A percentile compares a stretch with the other conserved stretches of the same genome.
Evolutionary conservation across 1,140 invertebrate genomes (phyloP).

Genomic region (Drosophila ohnishii): DNA sequence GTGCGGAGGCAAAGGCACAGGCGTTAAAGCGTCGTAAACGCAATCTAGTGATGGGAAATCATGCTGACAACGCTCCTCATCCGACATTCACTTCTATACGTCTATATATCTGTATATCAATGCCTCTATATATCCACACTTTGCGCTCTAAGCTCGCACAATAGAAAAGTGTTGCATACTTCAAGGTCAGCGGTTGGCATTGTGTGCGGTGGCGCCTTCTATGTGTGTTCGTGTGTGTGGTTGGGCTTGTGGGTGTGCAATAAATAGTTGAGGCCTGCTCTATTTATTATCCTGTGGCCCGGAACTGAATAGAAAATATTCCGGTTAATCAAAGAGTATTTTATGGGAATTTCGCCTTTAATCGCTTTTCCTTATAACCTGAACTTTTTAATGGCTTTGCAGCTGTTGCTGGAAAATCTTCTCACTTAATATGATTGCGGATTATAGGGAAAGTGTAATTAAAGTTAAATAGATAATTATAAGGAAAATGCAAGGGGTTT

Average conservation of each 20-base stretch:
- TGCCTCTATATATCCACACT: constrained; percentile 8
- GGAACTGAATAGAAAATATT: constrained; percentile 34
- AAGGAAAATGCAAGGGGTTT: not conserved
- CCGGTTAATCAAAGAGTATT: constrained; percentile 9
- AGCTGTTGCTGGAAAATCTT: constrained; percentile 3
- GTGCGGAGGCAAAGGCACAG: constrained; percentile 41
- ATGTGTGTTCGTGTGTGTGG: not conserved
- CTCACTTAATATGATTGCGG: not conserved
- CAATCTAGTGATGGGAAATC: constrained; percentile 52
- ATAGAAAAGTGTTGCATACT: constrained; percentile 74
- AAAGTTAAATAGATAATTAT: not conserved
- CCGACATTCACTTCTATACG: constrained; percentile 9
- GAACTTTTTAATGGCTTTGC: constrained; percentile 1
- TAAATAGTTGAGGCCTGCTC: constrained; percentile 36
- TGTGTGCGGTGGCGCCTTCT: not conserved
- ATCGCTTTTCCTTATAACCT: not conserved
- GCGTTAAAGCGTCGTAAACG: constrained; percentile 66
- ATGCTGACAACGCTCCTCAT: constrained; percentile 59
- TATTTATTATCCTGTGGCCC: constrained; percentile 34
- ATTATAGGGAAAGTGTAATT: not conserved
- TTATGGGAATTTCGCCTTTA: constrained; percentile 9
- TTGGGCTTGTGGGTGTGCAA: constrained; percentile 22
- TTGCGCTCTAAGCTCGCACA: constrained; percentile 15
- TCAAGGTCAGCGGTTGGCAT: constrained; percentile 63
- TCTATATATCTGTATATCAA: constrained; percentile 12